Conservation (phyloP, 2,797 vertebrate genomes). For the Acridotheres tristis region DNA sequence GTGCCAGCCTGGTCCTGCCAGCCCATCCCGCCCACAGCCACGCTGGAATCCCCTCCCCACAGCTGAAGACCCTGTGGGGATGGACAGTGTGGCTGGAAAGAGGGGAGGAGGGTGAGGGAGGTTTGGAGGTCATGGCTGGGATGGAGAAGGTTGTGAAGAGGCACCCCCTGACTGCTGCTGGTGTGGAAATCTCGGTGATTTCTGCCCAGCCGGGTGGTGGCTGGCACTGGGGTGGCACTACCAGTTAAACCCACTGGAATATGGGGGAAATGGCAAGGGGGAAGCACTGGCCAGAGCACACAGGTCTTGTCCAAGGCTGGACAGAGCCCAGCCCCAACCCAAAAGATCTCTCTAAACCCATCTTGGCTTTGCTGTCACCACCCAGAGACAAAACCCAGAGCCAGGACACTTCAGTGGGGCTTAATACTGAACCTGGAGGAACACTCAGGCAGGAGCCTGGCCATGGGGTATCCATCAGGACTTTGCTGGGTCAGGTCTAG, state of each 20-base stretch:
- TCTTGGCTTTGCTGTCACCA: background rate
- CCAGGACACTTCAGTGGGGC: background rate
- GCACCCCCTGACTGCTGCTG: fast-evolving
- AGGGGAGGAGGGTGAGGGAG: fast-evolving
- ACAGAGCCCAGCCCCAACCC: background rate
- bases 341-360: background rate
- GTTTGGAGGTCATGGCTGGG: background rate
- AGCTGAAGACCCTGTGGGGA: background rate
- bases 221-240: background rate
- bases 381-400: background rate
- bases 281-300: fast-evolving
- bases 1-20: background rate
- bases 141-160: background rate
- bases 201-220: too few relatives aligned
- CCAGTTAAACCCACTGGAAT: background rate
- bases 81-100: background rate
- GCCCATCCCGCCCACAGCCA: background rate
- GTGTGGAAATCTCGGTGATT: background rate
- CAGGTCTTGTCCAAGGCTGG: background rate
- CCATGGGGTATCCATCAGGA: background rate
- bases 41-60: fast-evolving
- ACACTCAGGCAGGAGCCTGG: background rate
- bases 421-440: background rate
- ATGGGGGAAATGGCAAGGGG: background rate
- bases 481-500: background rate